Percentiles rank a stretch among this genome's conserved stretches.
Conservation (phyloP, 2,797 vertebrate genomes). For the Pseudochirops cupreus region DNA sequence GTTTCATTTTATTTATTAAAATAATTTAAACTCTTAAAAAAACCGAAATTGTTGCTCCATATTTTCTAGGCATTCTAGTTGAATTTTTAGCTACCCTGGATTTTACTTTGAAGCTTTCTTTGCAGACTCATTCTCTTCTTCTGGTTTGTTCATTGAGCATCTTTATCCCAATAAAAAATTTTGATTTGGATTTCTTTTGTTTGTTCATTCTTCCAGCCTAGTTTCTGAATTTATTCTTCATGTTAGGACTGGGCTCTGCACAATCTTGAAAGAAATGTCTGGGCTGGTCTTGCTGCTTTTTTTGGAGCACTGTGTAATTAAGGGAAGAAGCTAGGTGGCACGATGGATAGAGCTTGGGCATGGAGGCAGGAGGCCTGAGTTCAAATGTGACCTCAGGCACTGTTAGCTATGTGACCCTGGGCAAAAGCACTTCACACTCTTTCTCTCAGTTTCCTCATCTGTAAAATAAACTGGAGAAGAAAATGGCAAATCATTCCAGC, state of each 20-base stretch:
- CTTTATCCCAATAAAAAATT: not conserved
- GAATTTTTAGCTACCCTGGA: not conserved
- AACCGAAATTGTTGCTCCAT: not conserved
- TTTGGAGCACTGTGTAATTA: too few relatives aligned
- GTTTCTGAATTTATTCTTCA: not conserved
- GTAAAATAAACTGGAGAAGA: not conserved
- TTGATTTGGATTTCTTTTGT: not conserved
- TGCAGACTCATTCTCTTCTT: not conserved
- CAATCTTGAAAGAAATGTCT: not conserved
- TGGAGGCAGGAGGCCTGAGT: not conserved
- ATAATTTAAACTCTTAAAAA: not conserved
- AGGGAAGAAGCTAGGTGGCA: too few relatives aligned
- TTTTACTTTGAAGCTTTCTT: not conserved
- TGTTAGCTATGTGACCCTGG: too few relatives aligned
- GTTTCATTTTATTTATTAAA: not conserved
- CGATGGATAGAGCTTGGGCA: not conserved
- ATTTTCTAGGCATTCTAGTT: not conserved
- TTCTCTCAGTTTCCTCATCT: not conserved
- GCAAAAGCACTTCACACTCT: not conserved
- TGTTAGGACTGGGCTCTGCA: not conserved
- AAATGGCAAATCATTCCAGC: not conserved
- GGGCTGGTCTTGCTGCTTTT: too few relatives aligned
- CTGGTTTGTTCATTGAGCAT: not conserved
- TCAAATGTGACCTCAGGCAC: not conserved
- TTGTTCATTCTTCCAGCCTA: not conserved